A percentile compares a stretch with the other conserved stretches of the same genome.
These are phyloP conservation scores for Crypturellus undulatus DNA, from an alignment of 2,113 vertebrate genomes.

Conservation along the genomic window DNA sequence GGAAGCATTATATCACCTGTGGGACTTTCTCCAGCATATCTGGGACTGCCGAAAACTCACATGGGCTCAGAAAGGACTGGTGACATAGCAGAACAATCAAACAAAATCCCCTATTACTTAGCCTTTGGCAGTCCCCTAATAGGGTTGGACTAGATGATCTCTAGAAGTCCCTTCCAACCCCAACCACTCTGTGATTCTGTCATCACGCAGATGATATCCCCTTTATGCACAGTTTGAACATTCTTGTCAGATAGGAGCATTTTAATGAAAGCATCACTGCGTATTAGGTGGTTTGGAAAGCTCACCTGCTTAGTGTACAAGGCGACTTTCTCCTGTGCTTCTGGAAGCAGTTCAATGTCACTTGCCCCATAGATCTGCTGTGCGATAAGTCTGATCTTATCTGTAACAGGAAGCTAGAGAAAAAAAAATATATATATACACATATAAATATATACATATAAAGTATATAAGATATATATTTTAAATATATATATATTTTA, in stretches of 20 bases:
- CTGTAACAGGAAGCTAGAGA: constrained; percentile 86
- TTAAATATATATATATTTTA: too few species aligned
- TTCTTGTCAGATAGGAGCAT: fast-evolving
- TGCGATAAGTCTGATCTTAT: constrained; percentile 95
- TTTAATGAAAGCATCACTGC: background rate
- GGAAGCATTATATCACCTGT: background rate
- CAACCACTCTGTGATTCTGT: too few species aligned
- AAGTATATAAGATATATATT: background rate
- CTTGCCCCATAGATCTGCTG: constrained; percentile 96
- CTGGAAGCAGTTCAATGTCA: constrained; percentile 92
- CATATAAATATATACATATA: too few species aligned
- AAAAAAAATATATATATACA: background rate
- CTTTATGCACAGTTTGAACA: background rate
- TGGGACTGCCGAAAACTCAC: background rate
- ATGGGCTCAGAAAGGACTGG: background rate
- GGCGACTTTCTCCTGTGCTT: constrained; percentile 90
- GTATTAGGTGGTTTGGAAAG: background rate
- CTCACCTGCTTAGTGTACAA: constrained; percentile 95
- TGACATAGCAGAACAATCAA: background rate
- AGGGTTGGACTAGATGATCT: background rate
- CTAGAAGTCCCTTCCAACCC: too few species aligned
- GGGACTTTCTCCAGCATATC: background rate
- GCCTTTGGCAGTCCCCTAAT: background rate
- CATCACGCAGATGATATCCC: too few species aligned
- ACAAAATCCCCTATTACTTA: background rate